Conservation (phyloP, 1,140 invertebrate genomes). For the Neodiprion virginianus region DNA sequence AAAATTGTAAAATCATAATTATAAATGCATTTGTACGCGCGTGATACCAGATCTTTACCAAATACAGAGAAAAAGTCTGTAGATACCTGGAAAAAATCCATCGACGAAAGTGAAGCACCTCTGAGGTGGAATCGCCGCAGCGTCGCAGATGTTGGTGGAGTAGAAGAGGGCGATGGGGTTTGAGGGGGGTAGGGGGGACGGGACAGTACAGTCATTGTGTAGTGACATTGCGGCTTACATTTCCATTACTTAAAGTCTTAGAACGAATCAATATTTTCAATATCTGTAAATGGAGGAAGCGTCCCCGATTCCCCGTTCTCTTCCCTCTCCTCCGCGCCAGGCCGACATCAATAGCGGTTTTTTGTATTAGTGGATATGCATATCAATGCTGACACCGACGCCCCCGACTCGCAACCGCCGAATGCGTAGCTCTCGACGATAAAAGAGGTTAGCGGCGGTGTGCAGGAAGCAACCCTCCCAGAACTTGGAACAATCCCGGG, state of each 20-base stretch:
- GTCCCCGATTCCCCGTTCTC: conserved; percentile 28
- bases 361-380: background rate
- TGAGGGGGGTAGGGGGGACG: background rate
- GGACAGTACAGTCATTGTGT: background rate
- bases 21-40: too few species aligned
- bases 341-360: background rate
- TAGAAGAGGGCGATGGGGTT: background rate
- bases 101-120: background rate
- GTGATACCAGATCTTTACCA: too few species aligned
- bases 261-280: conserved; percentile 48
- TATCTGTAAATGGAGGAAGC: conserved; percentile 44
- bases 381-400: conserved; percentile 8
- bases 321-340: background rate
- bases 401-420: background rate
- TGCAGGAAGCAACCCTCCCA: background rate
- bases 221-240: conserved; percentile 5
- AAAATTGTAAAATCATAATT: too few species aligned
- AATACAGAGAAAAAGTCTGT: too few species aligned
- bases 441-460: conserved; percentile 15
- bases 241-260: conserved; percentile 34
- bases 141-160: background rate
- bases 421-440: conserved; percentile 11
- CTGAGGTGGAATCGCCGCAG: background rate
- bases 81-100: too few species aligned
- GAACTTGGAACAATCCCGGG: background rate